Percentiles rank a stretch among this genome's conserved stretches.
Conservation (phyloP, 2,797 vertebrate genomes). For the Eremophila alpestris region DNA sequence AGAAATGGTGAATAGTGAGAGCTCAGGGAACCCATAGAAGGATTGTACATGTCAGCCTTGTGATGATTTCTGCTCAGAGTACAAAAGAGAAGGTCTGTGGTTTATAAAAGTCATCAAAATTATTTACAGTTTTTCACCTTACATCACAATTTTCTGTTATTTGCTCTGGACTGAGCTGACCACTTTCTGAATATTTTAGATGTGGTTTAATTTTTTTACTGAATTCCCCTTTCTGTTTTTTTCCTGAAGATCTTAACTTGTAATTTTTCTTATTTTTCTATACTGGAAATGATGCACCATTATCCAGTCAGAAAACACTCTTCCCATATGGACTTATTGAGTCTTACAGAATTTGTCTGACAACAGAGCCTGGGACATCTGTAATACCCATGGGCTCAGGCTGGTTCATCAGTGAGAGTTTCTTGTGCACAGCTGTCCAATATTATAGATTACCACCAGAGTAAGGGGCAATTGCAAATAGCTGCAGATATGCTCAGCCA, state of each 20-base stretch:
- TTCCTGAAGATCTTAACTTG: background rate
- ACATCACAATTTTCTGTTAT: background rate
- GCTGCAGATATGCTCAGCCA: background rate
- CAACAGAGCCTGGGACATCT: background rate
- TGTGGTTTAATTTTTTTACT: background rate
- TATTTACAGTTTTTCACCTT: background rate
- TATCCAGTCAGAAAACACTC: background rate
- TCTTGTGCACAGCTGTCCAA: background rate
- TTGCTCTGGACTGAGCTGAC: background rate
- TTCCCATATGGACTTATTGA: background rate
- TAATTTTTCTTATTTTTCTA: background rate
- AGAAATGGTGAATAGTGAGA: background rate
- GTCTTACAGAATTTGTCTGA: background rate
- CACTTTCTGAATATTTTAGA: background rate
- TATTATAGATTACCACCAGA: fast-evolving
- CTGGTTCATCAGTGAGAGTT: background rate
- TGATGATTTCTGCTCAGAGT: background rate
- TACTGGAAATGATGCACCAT: background rate
- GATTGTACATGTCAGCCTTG: background rate
- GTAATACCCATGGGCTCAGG: background rate
- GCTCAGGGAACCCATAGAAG: background rate
- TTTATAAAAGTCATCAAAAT: background rate
- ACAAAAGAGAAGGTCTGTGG: background rate
- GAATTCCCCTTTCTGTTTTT: background rate
- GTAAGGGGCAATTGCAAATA: background rate